phyloP scores from a whole-genome alignment of 1,140 invertebrate species.

The honey bee (Apis mellifera) region DNA sequence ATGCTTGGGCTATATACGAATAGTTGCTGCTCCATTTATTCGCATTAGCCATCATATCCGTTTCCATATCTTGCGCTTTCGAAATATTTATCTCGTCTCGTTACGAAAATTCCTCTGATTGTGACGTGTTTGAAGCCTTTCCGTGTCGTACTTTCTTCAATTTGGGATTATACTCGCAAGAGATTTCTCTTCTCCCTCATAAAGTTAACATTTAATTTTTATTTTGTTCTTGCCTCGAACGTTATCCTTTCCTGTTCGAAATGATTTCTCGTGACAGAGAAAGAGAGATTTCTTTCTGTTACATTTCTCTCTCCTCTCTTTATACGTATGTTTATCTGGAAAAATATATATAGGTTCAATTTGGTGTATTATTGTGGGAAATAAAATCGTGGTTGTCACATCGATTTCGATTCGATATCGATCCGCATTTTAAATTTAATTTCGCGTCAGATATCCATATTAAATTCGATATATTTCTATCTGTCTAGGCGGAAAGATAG shows the following conservation, averaged over 20 bases:
- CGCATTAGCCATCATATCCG: conserved; percentile 66
- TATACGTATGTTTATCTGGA: too few relatives aligned
- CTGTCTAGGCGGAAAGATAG: background rate
- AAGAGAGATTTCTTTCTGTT: too few relatives aligned
- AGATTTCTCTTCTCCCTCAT: too few relatives aligned
- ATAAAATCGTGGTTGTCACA: too few relatives aligned
- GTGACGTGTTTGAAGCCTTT: background rate
- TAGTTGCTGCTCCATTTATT: conserved; percentile 66
- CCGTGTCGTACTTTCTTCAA: background rate
- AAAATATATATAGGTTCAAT: too few relatives aligned
- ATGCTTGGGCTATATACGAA: conserved; percentile 62
- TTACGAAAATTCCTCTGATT: conserved; percentile 22
- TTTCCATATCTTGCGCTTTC: conserved; percentile 55
- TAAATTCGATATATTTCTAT: background rate
- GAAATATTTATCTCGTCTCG: conserved; percentile 47
- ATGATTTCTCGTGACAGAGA: too few relatives aligned
- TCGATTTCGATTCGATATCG: background rate
- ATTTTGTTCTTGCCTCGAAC: too few relatives aligned
- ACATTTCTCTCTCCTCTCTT: too few relatives aligned
- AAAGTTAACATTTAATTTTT: too few relatives aligned
- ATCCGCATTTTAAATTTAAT: background rate
- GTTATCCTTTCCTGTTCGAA: too few relatives aligned
- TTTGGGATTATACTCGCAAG: background rate
- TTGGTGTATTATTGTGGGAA: too few relatives aligned
- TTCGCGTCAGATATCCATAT: background rate